Percentiles rank a stretch among this genome's conserved stretches.
Conservation (phyloP, 2,113 vertebrate species). For the Indicator maculatus region DNA sequence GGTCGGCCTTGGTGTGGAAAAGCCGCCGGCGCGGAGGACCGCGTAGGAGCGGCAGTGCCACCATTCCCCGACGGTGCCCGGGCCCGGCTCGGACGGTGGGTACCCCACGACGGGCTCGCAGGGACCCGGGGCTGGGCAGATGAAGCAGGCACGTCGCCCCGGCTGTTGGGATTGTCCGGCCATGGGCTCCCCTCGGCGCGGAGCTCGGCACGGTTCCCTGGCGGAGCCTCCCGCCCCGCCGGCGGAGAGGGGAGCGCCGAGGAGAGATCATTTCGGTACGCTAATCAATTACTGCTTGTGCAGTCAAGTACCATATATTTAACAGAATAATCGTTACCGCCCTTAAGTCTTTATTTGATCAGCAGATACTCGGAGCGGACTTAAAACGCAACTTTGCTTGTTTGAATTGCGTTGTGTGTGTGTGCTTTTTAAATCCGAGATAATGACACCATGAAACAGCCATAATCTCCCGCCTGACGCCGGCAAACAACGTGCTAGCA, state of each 20-base stretch:
- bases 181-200: background rate
- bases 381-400: conserved; percentile 68
- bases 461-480: background rate
- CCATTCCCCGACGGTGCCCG: background rate
- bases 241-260: conserved; percentile 31
- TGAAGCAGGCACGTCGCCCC: background rate
- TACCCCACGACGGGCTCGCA: background rate
- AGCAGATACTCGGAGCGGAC: conserved; percentile 71
- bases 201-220: background rate
- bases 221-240: background rate
- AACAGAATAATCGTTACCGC: conserved; percentile 78
- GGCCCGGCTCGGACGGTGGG: background rate
- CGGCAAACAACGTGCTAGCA: background rate
- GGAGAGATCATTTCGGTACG: conserved; percentile 70
- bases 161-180: background rate
- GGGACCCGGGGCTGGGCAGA: background rate
- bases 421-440: conserved; percentile 44
- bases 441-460: background rate
- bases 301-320: conserved; percentile 76
- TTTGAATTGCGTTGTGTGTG: conserved; percentile 28
- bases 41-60: background rate
- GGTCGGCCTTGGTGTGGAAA: background rate
- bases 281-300: conserved; percentile 75
- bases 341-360: conserved; percentile 78
- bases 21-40: background rate